Base-by-base conservation (phyloP, 2,113 vertebrate genomes). In the Nibea albiflora region DNA sequence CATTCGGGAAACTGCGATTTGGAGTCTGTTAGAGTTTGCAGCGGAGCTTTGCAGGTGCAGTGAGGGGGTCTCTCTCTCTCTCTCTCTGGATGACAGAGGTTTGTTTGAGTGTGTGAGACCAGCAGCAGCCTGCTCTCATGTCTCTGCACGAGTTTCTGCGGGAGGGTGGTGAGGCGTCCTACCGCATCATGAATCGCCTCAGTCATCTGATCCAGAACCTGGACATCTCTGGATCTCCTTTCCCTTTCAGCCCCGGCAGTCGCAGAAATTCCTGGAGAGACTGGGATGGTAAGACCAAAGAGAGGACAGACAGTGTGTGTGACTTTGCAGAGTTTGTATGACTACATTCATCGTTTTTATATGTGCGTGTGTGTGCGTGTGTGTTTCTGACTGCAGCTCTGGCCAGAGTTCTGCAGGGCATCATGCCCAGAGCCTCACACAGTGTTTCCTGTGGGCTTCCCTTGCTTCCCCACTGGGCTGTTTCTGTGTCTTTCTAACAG, bases 121-220 rank as follows among this genome's bases (percentile, higher is more conserved):
- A 63, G 80, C 83, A 44, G 64, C 84, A 44, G 64, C 56, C 63
- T 4, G 64, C 83, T 63, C 73, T 85, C 79, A 95, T 96, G 95
- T 94, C 95, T 88, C 91, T 96, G 61, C 92, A 92, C 39, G 95
- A 95, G 78, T 91, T 95, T 82, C 90, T 96, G 73, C 93, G 90
- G 49, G 94, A 95, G 73, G 94, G 93, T 2, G 92, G 94, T 24
- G 95, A 96, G 80, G 90, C 89, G 4, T 95, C 94, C 0, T 85
- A 66, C 79, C 81, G 94, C 61, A 84, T 96, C 31, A 80, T 94
- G 78, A 92, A 94, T 64, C 90, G 94, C 10, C 88, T 96, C 76
- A 90, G 93, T 78, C 91, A 93, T 83, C 80, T 95, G 42, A 84
- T 96, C 62, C 94, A 95, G 84, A 95, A 91, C 83, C 88, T 96